Percentiles rank a stretch among this genome's conserved stretches.
Evolutionary conservation across 2,113 vertebrate species (phyloP).

Genomic region (Xiphorhynchus elegans): DNA sequence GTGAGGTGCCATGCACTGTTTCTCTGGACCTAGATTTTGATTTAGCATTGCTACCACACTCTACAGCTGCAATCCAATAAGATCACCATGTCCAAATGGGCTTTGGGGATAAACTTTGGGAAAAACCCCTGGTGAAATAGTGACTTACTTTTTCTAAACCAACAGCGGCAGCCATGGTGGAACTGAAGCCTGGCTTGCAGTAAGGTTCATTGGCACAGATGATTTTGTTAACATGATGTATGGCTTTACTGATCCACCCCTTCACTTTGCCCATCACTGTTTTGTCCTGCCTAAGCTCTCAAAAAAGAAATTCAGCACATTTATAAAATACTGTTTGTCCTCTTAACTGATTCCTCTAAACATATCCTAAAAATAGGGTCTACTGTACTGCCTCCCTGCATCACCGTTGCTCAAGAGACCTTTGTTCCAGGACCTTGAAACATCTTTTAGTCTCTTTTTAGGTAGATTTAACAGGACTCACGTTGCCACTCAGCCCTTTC

Average conservation of each 20-base stretch:
- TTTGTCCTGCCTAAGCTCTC: background rate
- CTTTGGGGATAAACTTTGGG: background rate
- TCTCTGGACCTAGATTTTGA: background rate
- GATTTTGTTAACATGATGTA: background rate
- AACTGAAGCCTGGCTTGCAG: background rate
- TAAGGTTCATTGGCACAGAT: background rate
- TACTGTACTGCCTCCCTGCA: background rate
- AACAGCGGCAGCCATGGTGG: background rate
- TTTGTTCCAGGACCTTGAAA: background rate
- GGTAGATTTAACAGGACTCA: background rate
- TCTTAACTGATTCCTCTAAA: background rate
- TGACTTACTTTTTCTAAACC: background rate
- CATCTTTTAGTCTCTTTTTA: background rate
- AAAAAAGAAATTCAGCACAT: background rate
- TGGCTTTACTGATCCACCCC: fast-evolving
- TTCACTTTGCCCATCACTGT: background rate
- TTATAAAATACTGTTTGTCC: background rate
- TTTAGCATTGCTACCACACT: background rate
- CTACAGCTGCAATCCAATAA: background rate
- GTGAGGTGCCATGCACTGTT: background rate
- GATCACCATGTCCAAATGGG: background rate
- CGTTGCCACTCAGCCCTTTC: background rate
- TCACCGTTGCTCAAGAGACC: background rate
- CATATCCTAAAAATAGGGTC: background rate
- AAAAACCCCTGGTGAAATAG: background rate